A percentile compares a stretch with the other conserved stretches of the same genome.
Evolutionary conservation across 1,140 invertebrate species (phyloP).

Genomic region (Paramacrobiotus metropolitanus): DNA sequence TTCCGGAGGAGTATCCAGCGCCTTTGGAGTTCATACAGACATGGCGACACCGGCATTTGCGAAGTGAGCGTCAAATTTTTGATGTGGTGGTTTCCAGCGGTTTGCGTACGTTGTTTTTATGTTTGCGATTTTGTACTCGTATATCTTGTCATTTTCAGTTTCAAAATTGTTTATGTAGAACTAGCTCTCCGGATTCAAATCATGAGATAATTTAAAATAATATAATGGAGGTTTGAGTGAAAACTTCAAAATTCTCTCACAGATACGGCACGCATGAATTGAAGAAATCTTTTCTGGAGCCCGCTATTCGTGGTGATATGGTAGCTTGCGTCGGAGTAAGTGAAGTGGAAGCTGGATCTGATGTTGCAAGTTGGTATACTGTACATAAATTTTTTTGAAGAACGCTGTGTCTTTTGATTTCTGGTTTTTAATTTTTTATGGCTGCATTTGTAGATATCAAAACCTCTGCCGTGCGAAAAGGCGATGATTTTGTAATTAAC

Average conservation of each 20-base stretch:
- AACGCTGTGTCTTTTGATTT: background rate
- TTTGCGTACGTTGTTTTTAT: too few relatives aligned
- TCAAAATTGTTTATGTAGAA: constrained; percentile 3
- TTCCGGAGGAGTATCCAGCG: constrained; percentile 31
- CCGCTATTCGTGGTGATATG: constrained; percentile 30
- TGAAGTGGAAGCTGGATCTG: constrained; percentile 31
- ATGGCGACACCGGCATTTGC: constrained; percentile 26
- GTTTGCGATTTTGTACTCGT: background rate
- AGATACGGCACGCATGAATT: constrained; percentile 33
- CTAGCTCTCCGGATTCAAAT: too few relatives aligned
- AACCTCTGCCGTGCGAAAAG: constrained; percentile 24
- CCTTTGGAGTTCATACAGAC: constrained; percentile 32
- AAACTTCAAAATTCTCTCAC: too few relatives aligned
- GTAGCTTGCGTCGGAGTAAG: constrained; percentile 33
- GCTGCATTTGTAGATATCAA: constrained; percentile 24
- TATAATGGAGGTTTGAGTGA: too few relatives aligned
- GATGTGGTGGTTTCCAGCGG: background rate
- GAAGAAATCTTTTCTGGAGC: constrained; percentile 31
- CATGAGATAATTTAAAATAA: too few relatives aligned
- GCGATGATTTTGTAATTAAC: constrained; percentile 32
- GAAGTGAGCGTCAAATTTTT: constrained; percentile 9
- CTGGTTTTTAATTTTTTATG: constrained; percentile 7
- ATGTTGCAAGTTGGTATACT: constrained; percentile 29
- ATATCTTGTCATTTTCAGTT: background rate
- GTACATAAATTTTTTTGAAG: background rate